Base-by-base conservation (phyloP, 53 echinoderm and acorn worm genomes). In the Patiria pectinifera region DNA sequence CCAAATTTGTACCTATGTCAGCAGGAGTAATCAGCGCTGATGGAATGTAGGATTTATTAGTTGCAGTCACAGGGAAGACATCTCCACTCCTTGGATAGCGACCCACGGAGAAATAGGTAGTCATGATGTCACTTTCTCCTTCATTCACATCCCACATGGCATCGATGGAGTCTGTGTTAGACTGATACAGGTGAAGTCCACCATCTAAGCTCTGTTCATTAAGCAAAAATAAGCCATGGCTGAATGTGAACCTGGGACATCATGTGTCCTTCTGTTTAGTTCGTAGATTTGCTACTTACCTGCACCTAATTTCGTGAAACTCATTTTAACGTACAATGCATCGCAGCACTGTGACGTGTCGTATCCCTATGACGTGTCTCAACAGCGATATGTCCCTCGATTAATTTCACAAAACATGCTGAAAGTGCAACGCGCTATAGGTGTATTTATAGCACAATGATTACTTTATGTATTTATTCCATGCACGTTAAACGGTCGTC, bases 91-190 rank as follows among this genome's bases (percentile, higher is more conserved):
- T 82, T 63, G 90, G 80, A 24, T 82, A 90, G 22, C 44, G 80
- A 0, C 90, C 90, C 90, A 90, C 63, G 25, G 90, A 81, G 80
- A 90, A 82, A 12, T 80, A 90, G 47, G 90, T 69, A 13, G 82
- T 26, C 4, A 26, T 69, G 49, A 90, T 11, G 24, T 24, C 46
- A 81, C 90, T 90, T 24, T 90, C 90, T 45, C 0, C 15, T 2
- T 90, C 90, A 0, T 0, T 2, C 2, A 90, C 60, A 4, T 63
- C 82, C 90, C 90, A 90, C 47, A 66, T 69, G 8, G 69, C 90
- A 69, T 90, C 82, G 48, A 81, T 69, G 80, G 53, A 90, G 53
- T 82, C 90, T 4, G 70, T 69, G 24, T 48, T 48, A 23, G 90
- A 45, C 6, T 90, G 90, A 47, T 82, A 90, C n/a, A 90, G 81